Evolutionary conservation across 2,888 invertebrate species (phyloP), one percentile per base, ranked within the genome.

Genomic region (Mythimna ferrago): DNA sequence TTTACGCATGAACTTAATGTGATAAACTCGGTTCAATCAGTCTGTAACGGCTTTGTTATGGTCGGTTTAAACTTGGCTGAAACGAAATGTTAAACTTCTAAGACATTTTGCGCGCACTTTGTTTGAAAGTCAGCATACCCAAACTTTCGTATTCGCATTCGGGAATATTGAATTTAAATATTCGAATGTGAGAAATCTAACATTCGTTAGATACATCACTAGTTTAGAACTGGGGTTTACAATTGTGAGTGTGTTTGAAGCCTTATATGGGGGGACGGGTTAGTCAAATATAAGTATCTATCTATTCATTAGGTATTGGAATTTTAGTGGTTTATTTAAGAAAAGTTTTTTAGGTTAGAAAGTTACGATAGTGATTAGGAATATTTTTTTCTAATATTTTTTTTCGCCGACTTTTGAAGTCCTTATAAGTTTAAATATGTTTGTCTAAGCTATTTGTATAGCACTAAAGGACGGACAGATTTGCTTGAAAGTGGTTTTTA

Each of bases 261-360:
- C 66, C 73, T 69, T 78, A 57, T 67, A 51, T 54, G 71, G 82
- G 3, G n/a, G 16, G 19, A 26, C 65, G 32, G 10, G 54, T 21
- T 54, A 10, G 26, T 54, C 16, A 63, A 38, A 63, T 53, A 14
- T 16, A 16, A 2, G 44, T 44, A 1, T 48, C 16, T 44, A 63
- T 9, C 0, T n/a, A 58, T 38, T 26, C 54, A 64, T 72, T n/a
- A 41, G 41, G 35, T 68, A 53, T 68, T 2, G 68, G 69, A 68
- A 77, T 60, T 53, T 76, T 64, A 60, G 57, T 21, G 16, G 57
- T 41, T 38, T 21, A 11, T 2, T 14, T 9, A 16, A 0, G 7
- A 53, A 71, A 54, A 19, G 7, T 54, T 73, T 54, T 48, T 48
- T 26, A 7, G 4, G 1, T 73, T 58, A 73, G 73, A 64, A 64